Evolutionary conservation across 2,797 vertebrate species (phyloP).

Genomic region (Bovichtus diacanthus): DNA sequence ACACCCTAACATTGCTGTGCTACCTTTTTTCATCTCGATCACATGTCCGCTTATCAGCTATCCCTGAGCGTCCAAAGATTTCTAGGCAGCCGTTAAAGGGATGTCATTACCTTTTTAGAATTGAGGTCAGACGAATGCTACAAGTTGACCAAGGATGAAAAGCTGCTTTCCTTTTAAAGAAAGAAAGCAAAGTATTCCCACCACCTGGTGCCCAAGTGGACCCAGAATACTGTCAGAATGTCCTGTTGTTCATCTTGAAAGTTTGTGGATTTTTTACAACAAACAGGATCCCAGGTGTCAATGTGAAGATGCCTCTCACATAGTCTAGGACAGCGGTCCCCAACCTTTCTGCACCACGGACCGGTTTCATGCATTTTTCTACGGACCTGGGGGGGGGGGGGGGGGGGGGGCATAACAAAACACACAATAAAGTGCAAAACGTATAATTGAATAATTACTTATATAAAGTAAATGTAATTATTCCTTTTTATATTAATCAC

Average conservation of each 20-base stretch:
- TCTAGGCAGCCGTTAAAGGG: neutral
- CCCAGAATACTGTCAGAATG: neutral
- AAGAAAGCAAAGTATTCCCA: neutral
- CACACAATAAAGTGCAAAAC: too few relatives aligned
- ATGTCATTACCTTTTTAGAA: constrained; percentile 15
- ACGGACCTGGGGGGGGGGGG: too few relatives aligned
- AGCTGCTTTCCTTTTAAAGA: constrained; percentile 9
- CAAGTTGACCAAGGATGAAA: neutral
- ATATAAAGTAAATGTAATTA: too few relatives aligned
- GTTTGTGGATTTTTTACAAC: neutral
- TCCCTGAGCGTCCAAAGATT: neutral
- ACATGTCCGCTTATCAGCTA: constrained; percentile 1
- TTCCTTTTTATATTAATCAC: too few relatives aligned
- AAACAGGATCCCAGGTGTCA: neutral
- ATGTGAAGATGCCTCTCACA: neutral
- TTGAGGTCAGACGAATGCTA: neutral
- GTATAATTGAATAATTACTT: too few relatives aligned
- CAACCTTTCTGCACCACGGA: too few relatives aligned
- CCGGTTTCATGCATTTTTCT: too few relatives aligned
- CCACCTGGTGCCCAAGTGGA: neutral
- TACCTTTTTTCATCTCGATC: neutral
- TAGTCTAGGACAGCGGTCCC: neutral
- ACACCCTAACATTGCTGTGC: neutral
- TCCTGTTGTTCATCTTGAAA: neutral
- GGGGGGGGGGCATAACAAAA: too few relatives aligned